phyloP scores from a whole-genome alignment of 2,797 vertebrate genomes.

The Lagocephalus sceleratus region DNA sequence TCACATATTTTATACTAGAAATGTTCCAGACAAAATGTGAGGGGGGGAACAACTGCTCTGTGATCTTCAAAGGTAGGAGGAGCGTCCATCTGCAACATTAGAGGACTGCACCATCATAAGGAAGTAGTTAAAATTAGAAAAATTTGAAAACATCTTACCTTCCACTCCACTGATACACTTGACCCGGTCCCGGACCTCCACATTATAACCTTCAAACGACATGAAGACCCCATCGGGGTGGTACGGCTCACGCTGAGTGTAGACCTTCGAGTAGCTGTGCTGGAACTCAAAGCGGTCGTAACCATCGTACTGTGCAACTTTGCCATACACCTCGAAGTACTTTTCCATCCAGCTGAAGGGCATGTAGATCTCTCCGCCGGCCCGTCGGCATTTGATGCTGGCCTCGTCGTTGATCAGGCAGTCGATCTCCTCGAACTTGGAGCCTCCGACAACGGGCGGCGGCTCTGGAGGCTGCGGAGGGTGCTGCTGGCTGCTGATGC shows the following conservation, averaged over 20 bases:
- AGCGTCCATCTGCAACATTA: conserved; percentile 36
- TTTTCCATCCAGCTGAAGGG: conserved; percentile 96
- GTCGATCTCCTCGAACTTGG: conserved; percentile 93
- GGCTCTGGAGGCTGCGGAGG: conserved; percentile 85
- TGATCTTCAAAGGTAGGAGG: conserved; percentile 17
- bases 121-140: no score
- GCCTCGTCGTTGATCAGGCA: conserved; percentile 95
- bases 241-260: conserved; percentile 89
- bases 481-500: conserved; percentile 75
- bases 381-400: conserved; percentile 86
- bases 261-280: conserved; percentile 97
- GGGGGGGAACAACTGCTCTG: conserved; percentile 36
- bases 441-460: conserved; percentile 83
- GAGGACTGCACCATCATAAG: no score
- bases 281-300: conserved; percentile 95
- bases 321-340: conserved; percentile 97
- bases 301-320: conserved; percentile 88
- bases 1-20: conserved; percentile 9
- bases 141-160: conserved; percentile 71
- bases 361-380: conserved; percentile 88
- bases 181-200: conserved; percentile 94
- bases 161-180: conserved; percentile 98
- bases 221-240: conserved; percentile 95
- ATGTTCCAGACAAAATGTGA: conserved; percentile 27
- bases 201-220: conserved; percentile 99